Evolutionary conservation across 2,113 vertebrate species (phyloP).

Genomic region (Furnarius figulus): DNA sequence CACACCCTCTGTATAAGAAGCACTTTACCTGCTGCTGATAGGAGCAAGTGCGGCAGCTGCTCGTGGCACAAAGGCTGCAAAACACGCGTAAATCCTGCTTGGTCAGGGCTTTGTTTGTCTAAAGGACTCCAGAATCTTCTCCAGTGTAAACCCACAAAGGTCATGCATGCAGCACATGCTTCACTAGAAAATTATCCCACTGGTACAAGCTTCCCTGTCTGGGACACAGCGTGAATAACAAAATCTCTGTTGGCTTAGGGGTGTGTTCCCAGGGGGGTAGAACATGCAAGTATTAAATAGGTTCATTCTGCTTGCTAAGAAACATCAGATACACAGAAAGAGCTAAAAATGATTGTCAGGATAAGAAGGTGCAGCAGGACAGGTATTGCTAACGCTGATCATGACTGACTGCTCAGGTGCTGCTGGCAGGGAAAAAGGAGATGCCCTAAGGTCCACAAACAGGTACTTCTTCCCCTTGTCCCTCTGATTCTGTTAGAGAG

Average conservation of each 20-base stretch:
- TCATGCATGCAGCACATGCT: not conserved
- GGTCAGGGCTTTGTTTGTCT: not conserved
- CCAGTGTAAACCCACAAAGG: slow-evolving; percentile 35
- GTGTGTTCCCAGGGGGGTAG: not conserved
- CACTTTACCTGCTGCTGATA: not conserved
- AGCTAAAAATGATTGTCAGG: not conserved
- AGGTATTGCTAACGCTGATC: not conserved
- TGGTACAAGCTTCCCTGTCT: slow-evolving; percentile 33
- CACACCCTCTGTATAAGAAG: not conserved
- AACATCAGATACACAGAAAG: not conserved
- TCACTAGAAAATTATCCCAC: slow-evolving; percentile 17
- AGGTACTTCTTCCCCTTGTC: not conserved
- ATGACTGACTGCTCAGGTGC: not conserved
- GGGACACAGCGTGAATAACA: not conserved
- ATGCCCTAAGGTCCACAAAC: not conserved
- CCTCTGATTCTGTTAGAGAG: not conserved
- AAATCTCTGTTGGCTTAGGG: not conserved
- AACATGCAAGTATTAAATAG: not conserved
- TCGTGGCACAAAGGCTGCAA: not conserved
- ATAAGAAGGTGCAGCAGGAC: not conserved
- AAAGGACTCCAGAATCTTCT: slow-evolving; percentile 23
- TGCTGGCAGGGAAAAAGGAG: not conserved
- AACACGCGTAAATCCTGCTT: not conserved
- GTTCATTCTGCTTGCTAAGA: not conserved
- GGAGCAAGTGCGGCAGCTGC: not conserved